Evolutionary conservation across 2,797 vertebrate species (phyloP).

Genomic region (Microctenopoma stevenorrisi): DNA sequence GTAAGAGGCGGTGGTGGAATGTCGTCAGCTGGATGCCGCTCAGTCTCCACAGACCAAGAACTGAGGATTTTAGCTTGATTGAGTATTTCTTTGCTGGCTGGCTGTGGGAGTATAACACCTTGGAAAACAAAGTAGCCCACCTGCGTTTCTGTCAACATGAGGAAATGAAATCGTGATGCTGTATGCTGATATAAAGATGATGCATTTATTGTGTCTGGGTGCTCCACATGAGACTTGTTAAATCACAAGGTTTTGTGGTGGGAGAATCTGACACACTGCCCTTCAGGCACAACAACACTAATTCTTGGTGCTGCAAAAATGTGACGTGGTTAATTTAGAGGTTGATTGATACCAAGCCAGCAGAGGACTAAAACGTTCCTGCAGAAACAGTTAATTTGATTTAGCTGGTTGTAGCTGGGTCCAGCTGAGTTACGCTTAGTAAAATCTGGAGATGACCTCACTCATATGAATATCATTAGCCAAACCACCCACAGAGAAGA

Average conservation of each 20-base stretch:
- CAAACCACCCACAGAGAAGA: constrained; percentile 64
- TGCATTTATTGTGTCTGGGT: constrained; percentile 23
- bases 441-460: constrained; percentile 53
- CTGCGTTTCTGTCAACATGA: constrained; percentile 11
- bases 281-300: constrained; percentile 16
- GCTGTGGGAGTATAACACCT: constrained; percentile 23
- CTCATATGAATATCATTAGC: constrained; percentile 46
- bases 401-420: constrained; percentile 53
- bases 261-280: constrained; percentile 6
- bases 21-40: constrained; percentile 54
- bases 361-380: no score
- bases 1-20: constrained; percentile 63
- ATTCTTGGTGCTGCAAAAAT: background rate
- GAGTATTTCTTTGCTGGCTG: constrained; percentile 25
- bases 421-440: constrained; percentile 45
- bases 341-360: no score
- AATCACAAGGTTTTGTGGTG: constrained; percentile 14
- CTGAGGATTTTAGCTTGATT: constrained; percentile 50
- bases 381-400: constrained; percentile 12
- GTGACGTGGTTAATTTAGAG: no score
- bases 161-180: constrained; percentile 14
- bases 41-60: constrained; percentile 42
- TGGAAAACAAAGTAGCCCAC: constrained; percentile 14
- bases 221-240: constrained; percentile 10
- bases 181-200: constrained; percentile 10